phyloP scores from a whole-genome alignment of 2,113 vertebrate species.

The Upupa epops region DNA sequence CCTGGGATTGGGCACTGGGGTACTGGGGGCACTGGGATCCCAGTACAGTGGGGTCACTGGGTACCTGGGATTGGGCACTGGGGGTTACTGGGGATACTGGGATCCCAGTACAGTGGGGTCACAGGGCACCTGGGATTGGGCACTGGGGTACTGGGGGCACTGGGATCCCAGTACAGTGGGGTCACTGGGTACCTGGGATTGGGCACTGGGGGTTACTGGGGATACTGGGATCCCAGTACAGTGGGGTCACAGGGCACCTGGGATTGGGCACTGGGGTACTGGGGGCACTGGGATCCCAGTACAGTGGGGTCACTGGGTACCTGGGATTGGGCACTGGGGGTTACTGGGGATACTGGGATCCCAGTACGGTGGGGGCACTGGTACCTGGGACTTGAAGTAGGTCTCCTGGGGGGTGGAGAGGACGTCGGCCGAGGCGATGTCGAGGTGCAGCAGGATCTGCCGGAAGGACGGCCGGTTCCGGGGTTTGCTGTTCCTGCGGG shows the following conservation, averaged over 20 bases:
- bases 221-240: too few relatives aligned
- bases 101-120: too few relatives aligned
- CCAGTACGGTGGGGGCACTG: too few relatives aligned
- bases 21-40: too few relatives aligned
- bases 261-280: neutral
- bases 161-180: accelerated
- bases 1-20: too few relatives aligned
- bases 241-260: neutral
- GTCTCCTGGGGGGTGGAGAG: slow-evolving; percentile 95
- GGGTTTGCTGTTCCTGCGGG: slow-evolving; percentile 91
- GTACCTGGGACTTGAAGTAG: slow-evolving; percentile 94
- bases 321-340: too few relatives aligned
- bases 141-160: neutral
- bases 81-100: neutral
- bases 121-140: neutral
- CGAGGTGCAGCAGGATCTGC: slow-evolving; percentile 94
- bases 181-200: too few relatives aligned
- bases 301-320: neutral
- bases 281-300: neutral
- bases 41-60: too few relatives aligned
- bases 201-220: neutral
- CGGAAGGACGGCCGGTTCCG: slow-evolving; percentile 94
- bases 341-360: neutral
- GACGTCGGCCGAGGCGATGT: slow-evolving; percentile 95
- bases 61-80: too few relatives aligned